Base-by-base conservation (phyloP, 2,888 invertebrate species). In the Heliconius sara region DNA sequence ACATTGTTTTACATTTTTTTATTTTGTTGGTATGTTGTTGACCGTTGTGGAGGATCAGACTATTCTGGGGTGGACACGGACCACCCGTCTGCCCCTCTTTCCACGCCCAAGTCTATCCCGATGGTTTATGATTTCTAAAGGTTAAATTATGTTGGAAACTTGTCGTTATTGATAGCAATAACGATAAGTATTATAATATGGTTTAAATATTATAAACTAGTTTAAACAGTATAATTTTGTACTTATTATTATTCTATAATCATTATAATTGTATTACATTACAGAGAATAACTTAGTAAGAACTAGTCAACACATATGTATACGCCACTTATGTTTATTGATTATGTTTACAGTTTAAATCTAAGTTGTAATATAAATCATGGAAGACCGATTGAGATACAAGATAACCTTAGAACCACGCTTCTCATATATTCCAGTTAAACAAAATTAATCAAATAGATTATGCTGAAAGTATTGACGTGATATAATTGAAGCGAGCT, bases 311-410 rank as follows among this genome's bases (percentile, higher is more conserved):
- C 70, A 16, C 43, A 16, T 47, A 25, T 13, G 10, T 39, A 4
- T 70, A 43, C 3, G 67, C 12, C 19, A 67, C 34, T 22, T 67
- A 34, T 43, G 43, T 16, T 25, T 43, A 68, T 25, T 67, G 22
- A 34, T 67, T 25, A 68, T 13, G n/a, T 68, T 39, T 43, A 68
- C 19, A 34, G 6, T 68, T 68, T 52, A 52, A 68, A 25, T 39
- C n/a, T 39, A 39, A 39, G 2, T 13, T 68, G 39, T n/a, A 68
- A 68, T 34, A 70, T 16, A 70, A 47, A 9, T 70, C 43, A 43
- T 70, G 70, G 70, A 70, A 70, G 70, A 70, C 70, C 19, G 43
- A 43, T 43, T 70, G 47, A 39, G 16, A 43, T 68, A 43, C 13
- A 68, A 43, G 2, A 25, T 43, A 70, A 70, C 39, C 12, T 43